Base-by-base conservation (phyloP, 2,888 invertebrate genomes). In the Theodoxus fluviatilis region DNA sequence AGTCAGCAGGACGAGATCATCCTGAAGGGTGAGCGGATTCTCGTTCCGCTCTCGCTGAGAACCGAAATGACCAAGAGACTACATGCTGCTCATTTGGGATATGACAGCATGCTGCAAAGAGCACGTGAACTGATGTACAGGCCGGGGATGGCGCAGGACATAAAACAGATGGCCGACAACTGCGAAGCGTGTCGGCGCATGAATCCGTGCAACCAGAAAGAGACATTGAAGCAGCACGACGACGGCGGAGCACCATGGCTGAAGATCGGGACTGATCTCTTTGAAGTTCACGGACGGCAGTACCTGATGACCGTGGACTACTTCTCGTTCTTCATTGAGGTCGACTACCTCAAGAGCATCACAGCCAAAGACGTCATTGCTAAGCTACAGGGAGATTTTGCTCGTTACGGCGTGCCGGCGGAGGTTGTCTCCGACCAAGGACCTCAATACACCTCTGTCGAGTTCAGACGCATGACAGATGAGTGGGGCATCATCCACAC, bases 401-500 rank as follows among this genome's bases (percentile, higher is more conserved):
- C 59, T 12, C 22, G 33, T 3, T 33, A 43, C 18, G 68, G 61
- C n/a, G 31, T 22, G 9, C 68, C 68, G 9, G 1, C 15, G 7
- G 31, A 59, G n/a, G n/a, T 68, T 3, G 43, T 68, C 33, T 55
- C 59, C n/a, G 68, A 72, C 40, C 61, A 47, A 33, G 73, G 73
- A 37, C 71, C 69, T 3, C 73, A 73, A 49, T 71, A 74, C 59
- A 71, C 68, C 6, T 67, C 69, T 22, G 25, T 18, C 1, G 59
- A 69, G 33, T 74, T 73, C 61, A 25, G 61, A 31, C 47, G 28
- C 12, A 69, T 73, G 28, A 52, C 59, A 0, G 18, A 67, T 2
- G 63, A 73, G 38, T 75, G 76, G 73, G 68, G 71, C 15, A 75
- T 74, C 25, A 64, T 12, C 12, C 74, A 74, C 61, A 69, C 31